Base-by-base conservation (phyloP, 2,888 invertebrate species). In the Nomada fucata region DNA sequence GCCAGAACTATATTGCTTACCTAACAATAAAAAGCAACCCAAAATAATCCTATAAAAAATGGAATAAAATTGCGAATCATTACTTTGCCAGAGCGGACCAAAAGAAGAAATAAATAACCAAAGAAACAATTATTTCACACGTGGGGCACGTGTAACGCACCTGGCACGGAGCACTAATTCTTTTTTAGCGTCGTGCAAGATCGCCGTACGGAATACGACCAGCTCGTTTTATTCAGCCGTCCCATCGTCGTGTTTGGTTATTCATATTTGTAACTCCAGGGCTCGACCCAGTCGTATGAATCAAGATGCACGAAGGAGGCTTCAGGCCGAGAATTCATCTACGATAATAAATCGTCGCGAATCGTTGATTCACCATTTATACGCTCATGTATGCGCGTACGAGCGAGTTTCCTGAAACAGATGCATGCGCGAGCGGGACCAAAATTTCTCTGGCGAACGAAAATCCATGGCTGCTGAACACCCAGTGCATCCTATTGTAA, bases 311-410 rank as follows among this genome's bases (percentile, higher is more conserved):
- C 83, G 80, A 76, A 77, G 72, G 73, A 72, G 64, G 76, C 68
- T 78, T 60, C 76, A 50, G 57, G 68, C 76, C 50, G 83, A 57
- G 80, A 83, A 83, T 85, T 87, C 79, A 84, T 78, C 70, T 72
- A 79, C 77, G 78, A 86, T 80, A 84, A 87, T 88, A 87, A 87
- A 88, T 87, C 80, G 75, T 84, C 75, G 67, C 60, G 78, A 87
- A 88, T 88, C 78, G 79, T 81, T 84, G 87, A 87, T 87, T 87
- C 88, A 84, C 80, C 79, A 81, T 68, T 73, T 67, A 63, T 75
- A 83, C 68, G 82, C 82, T 75, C 76, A 68, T 67, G 78, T 77
- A 68, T 79, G 70, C 69, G 60, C 50, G 26, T 57, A 29, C 47
- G 63, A 47, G 5, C 60, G 18, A 69, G 72, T 85, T 79, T 80